Evolutionary conservation across 1,140 invertebrate genomes (phyloP).

Genomic region (Musca vetustissima): DNA sequence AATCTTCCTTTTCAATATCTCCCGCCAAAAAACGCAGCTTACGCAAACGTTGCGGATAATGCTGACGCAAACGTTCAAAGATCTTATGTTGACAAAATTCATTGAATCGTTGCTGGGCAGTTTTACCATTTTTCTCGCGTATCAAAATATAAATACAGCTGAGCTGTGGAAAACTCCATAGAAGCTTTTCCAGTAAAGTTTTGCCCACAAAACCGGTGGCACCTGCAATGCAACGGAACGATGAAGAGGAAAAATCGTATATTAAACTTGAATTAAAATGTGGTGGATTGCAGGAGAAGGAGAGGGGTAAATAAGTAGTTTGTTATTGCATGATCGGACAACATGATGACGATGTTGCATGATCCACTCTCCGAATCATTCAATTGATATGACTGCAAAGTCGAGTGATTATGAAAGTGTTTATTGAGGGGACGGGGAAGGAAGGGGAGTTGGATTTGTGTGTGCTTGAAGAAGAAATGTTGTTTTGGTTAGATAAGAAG

Average conservation of each 20-base stretch:
- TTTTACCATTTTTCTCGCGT: conserved; percentile 60
- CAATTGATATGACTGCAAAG: no score
- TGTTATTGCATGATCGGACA: background rate
- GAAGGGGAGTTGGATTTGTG: no score
- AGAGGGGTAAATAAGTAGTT: no score
- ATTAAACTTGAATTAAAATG: conserved; percentile 9
- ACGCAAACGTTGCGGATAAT: conserved; percentile 47
- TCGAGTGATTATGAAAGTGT: no score
- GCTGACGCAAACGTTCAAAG: conserved; percentile 42
- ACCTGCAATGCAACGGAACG: conserved; percentile 31
- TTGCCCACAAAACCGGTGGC: conserved; percentile 64
- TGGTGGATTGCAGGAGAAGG: background rate
- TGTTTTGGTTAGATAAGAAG: no score
- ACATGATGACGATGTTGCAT: background rate
- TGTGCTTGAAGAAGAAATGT: no score
- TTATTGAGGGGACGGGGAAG: no score
- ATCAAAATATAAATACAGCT: conserved; percentile 68
- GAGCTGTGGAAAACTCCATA: conserved; percentile 69
- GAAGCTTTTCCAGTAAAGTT: conserved; percentile 71
- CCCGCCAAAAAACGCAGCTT: conserved; percentile 56
- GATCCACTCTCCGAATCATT: no score
- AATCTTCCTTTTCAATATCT: conserved; percentile 51
- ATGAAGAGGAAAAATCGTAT: background rate
- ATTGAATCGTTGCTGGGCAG: conserved; percentile 42
- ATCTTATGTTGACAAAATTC: conserved; percentile 46